Conservation (phyloP, 2,797 vertebrate species). For the Hypotaenidia philippensis region DNA sequence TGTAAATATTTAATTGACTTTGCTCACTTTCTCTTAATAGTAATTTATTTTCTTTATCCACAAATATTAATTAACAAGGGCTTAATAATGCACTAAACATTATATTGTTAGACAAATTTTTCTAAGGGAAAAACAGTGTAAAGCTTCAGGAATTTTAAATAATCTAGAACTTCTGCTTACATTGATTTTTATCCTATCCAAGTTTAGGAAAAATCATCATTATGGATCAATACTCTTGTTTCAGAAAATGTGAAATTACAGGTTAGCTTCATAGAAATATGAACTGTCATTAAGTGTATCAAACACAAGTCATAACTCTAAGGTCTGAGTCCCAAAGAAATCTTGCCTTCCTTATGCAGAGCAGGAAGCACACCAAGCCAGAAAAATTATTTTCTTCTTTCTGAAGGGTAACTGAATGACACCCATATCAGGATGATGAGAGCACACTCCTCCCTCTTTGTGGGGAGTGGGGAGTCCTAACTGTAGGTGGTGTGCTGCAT, state of each 20-base stretch:
- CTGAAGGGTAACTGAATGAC: not conserved
- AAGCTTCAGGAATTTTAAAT: not conserved
- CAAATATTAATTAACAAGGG: not conserved
- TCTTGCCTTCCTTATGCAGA: not conserved
- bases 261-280: not conserved
- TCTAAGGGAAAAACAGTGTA: not conserved
- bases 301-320: not conserved
- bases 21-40: not conserved
- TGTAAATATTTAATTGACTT: not conserved
- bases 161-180: not conserved
- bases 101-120: not conserved
- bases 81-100: not conserved
- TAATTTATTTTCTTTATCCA: not conserved
- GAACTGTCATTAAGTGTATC: not conserved
- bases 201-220: not conserved
- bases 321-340: not conserved
- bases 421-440: accelerated
- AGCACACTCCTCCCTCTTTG: not conserved
- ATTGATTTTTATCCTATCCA: not conserved
- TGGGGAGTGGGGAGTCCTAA: not conserved
- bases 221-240: not conserved
- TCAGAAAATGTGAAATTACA: not conserved
- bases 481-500: not conserved
- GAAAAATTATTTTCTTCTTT: not conserved
- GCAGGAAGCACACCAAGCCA: not conserved